Base-by-base conservation (phyloP, 2,797 vertebrate species). In the Xenops minutus region DNA sequence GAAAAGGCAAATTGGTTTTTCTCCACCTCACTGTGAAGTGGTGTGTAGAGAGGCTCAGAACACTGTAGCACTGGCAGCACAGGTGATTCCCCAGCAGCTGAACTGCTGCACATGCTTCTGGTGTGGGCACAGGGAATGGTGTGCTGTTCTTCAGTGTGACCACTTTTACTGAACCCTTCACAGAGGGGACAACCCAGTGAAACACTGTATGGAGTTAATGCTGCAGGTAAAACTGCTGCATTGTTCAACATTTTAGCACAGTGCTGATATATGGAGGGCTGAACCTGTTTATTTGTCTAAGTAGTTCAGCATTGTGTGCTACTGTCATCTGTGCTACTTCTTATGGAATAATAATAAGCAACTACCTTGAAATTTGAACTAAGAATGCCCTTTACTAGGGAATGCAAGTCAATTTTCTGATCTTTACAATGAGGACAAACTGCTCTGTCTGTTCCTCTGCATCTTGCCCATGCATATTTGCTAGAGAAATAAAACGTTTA, bases 81-180 rank as follows among this genome's bases (percentile, higher is more conserved):
- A 1, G 10, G 14, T n/a, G 7, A 6, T 48, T 29, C 52, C 39
- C 34, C 39, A 29, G 64, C 56, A 52, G 17, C 39, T 4, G 3
- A 39, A 14, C 10, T 44, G 71, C 69, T 36, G 30, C 26, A 7
- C 0, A 0, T 0, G 5, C 14, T 29, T 7, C 26, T 29, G 21
- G 32, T 0, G 0, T 44, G 29, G 29, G 37, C 1, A 2, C 37
- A n/a, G 49, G 34, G 26, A 36, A 17, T 1, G 2, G 6, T 19
- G 17, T 13, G 22, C 30, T 32, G 9, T 29, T 29, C 43, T 22
- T 22, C 32, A 22, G 13, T 10, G 48, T 23, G 24, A 23, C 12
- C 0, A 0, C 26, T 51, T 67, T 79, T 34, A 46, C 30, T 14
- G 30, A 14, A 58, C 8, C 15, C 30, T 41, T 64, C 44, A 36